These are phyloP conservation scores for Rhyacophila evoluta DNA, from an alignment of 2,888 invertebrate species.

Conservation along the genomic window DNA sequence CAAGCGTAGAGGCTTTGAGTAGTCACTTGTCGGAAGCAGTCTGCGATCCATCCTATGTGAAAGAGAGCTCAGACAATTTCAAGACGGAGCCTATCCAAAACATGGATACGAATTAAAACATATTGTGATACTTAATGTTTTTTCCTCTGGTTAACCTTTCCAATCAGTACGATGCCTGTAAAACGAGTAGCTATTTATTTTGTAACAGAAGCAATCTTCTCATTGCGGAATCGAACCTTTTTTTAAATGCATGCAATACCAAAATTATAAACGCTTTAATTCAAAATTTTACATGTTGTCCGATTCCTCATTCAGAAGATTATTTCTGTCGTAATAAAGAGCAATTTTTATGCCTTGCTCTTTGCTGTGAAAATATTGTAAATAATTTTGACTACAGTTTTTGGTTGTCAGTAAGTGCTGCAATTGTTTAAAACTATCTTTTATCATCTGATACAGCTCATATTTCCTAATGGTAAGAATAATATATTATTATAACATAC, in stretches of 20 bases:
- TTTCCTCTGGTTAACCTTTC: background rate
- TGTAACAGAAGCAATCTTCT: background rate
- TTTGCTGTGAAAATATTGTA: slow-evolving; percentile 55
- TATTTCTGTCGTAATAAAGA: background rate
- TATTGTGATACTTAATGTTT: slow-evolving; percentile 32
- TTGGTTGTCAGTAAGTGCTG: slow-evolving; percentile 39
- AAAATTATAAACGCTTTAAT: background rate
- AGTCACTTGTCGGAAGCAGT: background rate
- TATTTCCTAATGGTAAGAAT: background rate
- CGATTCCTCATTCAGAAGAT: background rate
- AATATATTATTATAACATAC: background rate
- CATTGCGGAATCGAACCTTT: background rate
- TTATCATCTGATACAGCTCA: background rate
- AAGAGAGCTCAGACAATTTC: background rate
- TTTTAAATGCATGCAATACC: background rate
- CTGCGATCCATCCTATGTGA: background rate
- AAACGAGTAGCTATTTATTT: slow-evolving; percentile 30
- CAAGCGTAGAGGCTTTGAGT: background rate
- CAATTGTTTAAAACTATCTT: background rate
- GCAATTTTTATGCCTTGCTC: slow-evolving; percentile 32
- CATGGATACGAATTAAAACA: slow-evolving; percentile 20
- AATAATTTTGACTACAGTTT: slow-evolving; percentile 43
- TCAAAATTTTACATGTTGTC: background rate
- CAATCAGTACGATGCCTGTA: slow-evolving; percentile 26
- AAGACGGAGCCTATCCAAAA: background rate